Conservation (phyloP, 2,888 invertebrate genomes). For the Heliconius charithonia region DNA sequence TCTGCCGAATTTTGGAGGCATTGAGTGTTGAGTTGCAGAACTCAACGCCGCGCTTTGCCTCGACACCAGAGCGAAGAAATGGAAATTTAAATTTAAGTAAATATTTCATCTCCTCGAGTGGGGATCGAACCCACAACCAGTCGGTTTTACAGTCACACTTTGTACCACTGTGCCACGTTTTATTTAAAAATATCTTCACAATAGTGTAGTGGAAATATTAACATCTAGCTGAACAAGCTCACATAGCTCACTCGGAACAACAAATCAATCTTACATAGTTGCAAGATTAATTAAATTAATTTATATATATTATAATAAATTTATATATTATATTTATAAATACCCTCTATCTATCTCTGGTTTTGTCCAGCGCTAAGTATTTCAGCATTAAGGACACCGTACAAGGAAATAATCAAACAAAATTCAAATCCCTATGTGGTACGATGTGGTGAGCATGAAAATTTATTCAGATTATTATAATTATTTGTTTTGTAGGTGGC, state of each 20-base stretch:
- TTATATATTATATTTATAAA: slow-evolving; percentile 18
- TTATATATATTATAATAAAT: neutral
- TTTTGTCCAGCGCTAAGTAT: slow-evolving; percentile 18
- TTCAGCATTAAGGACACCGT: slow-evolving; percentile 3
- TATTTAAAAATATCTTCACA: no score
- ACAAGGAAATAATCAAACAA: slow-evolving; percentile 13
- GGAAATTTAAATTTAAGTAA: neutral
- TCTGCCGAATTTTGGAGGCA: no score
- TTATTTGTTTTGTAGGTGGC: neutral
- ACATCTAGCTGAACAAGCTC: no score
- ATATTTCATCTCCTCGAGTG: neutral
- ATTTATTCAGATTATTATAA: slow-evolving; percentile 3
- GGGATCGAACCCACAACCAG: neutral
- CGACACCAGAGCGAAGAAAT: neutral
- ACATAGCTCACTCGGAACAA: no score
- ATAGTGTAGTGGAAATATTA: no score
- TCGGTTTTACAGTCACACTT: accelerated
- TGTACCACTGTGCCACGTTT: no score
- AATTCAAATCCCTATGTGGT: slow-evolving; percentile 10
- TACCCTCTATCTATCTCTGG: slow-evolving; percentile 24
- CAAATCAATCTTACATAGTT: neutral
- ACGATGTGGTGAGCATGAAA: neutral
- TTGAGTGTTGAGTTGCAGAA: no score
- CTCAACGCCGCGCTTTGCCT: neutral
- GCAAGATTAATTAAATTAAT: neutral